Conservation (phyloP, 1,140 invertebrate genomes). For the Antheraea pernyi region DNA sequence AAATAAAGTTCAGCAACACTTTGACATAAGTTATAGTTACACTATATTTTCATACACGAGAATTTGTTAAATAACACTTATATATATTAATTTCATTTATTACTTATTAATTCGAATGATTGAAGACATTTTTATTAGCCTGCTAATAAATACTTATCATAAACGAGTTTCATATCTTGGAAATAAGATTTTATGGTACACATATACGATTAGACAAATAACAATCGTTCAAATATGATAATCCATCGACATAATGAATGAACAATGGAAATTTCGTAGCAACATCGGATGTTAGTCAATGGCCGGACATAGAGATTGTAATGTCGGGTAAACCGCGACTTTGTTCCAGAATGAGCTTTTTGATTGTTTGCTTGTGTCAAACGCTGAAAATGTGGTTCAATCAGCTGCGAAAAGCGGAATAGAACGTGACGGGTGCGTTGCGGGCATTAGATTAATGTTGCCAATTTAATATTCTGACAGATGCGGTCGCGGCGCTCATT, state of each 20-base stretch:
- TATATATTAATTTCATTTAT: too few species aligned
- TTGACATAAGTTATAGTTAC: too few species aligned
- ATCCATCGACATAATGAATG: neutral
- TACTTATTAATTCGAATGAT: too few species aligned
- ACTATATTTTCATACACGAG: too few species aligned
- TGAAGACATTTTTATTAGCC: too few species aligned
- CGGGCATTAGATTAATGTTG: constrained; percentile 63
- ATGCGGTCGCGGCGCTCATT: constrained; percentile 41
- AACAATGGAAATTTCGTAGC: neutral
- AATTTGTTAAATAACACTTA: too few species aligned
- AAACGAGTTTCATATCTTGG: too few species aligned
- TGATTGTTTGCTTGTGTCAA: constrained; percentile 57
- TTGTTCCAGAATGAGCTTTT: constrained; percentile 67
- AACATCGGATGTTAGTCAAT: constrained; percentile 47
- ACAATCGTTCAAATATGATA: neutral
- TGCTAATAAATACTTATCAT: too few species aligned
- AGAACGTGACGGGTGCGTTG: constrained; percentile 22
- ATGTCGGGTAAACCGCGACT: constrained; percentile 61
- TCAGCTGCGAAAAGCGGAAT: constrained; percentile 16
- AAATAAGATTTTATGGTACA: too few species aligned
- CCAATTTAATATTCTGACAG: constrained; percentile 73
- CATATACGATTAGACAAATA: neutral
- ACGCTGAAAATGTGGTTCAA: constrained; percentile 10
- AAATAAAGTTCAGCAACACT: neutral
- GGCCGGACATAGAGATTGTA: constrained; percentile 63